phyloP scores from a whole-genome alignment of 2,888 invertebrate genomes.

The Mythimna loreyi region DNA sequence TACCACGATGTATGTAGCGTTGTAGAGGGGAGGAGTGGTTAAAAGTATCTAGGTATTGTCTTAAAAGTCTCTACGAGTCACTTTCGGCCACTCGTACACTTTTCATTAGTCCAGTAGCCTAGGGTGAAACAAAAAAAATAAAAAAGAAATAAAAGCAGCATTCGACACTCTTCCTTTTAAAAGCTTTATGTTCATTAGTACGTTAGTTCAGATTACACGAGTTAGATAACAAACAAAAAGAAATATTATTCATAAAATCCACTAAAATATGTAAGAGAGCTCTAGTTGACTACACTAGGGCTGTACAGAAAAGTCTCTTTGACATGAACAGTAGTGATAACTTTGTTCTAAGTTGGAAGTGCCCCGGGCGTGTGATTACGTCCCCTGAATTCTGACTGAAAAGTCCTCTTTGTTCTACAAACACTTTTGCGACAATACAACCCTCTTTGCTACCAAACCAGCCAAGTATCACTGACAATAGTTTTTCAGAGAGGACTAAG shows the following conservation, averaged over 20 bases:
- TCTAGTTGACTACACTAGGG: not conserved
- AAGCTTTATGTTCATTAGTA: too few species aligned
- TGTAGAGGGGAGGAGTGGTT: too few species aligned
- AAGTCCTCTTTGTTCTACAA: constrained; percentile 37
- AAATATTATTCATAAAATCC: not conserved
- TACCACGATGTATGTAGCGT: too few species aligned
- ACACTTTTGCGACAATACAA: constrained; percentile 16
- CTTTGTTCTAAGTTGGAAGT: constrained; percentile 36
- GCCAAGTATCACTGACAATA: constrained; percentile 15
- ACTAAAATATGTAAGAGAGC: not conserved
- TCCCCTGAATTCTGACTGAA: constrained; percentile 17
- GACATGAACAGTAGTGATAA: constrained; percentile 33
- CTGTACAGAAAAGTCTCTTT: constrained; percentile 16
- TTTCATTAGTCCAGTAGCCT: too few species aligned
- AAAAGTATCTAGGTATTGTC: too few species aligned
- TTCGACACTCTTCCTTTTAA: too few species aligned
- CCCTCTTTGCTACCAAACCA: constrained; percentile 19
- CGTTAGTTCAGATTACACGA: not conserved
- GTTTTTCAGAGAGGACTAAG: not conserved
- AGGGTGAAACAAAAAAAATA: too few species aligned
- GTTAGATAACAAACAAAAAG: not conserved
- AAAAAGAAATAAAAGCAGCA: too few species aligned
- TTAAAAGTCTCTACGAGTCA: too few species aligned
- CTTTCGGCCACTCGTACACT: too few species aligned
- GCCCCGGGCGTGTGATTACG: constrained; percentile 38